Percentiles rank a stretch among this genome's conserved stretches.
Evolutionary conservation across 2,113 vertebrate species (phyloP).

Genomic region (Pomatorhinus ruficollis): DNA sequence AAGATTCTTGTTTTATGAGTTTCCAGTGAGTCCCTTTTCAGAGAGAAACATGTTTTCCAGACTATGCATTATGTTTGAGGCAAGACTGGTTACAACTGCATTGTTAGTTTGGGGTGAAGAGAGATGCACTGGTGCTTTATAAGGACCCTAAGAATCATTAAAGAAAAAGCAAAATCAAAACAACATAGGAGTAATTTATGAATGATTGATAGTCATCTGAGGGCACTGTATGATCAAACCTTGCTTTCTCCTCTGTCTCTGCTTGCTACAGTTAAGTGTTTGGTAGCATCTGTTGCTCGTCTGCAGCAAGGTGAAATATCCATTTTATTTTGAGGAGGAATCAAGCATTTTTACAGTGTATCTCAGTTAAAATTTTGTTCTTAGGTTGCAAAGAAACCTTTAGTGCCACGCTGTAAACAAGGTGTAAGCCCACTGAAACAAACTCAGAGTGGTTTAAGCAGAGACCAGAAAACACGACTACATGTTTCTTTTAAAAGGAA

Average conservation of each 20-base stretch:
- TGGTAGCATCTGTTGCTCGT: slow-evolving; percentile 16
- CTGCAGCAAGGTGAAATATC: slow-evolving; percentile 11
- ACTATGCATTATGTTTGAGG: not conserved
- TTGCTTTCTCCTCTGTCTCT: slow-evolving; percentile 16
- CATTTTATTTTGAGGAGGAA: not conserved
- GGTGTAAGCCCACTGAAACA: not conserved
- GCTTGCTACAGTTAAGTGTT: not conserved
- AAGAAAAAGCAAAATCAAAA: not conserved
- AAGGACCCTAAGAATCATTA: not conserved
- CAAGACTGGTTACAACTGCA: not conserved
- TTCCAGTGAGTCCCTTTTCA: not conserved
- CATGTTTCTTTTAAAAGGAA: not conserved
- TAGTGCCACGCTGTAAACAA: not conserved
- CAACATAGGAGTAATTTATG: not conserved
- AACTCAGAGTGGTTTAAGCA: not conserved
- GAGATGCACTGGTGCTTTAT: not conserved
- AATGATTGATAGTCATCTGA: not conserved
- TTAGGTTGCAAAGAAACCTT: not conserved
- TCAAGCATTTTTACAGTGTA: not conserved
- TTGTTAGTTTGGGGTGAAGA: not conserved
- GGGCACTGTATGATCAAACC: not conserved
- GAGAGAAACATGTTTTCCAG: not conserved
- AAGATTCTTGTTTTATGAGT: not conserved
- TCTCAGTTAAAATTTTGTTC: not conserved
- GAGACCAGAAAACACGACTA: not conserved